Base-by-base conservation (phyloP, 2,113 vertebrate genomes). In the Pycnonotus jocosus region DNA sequence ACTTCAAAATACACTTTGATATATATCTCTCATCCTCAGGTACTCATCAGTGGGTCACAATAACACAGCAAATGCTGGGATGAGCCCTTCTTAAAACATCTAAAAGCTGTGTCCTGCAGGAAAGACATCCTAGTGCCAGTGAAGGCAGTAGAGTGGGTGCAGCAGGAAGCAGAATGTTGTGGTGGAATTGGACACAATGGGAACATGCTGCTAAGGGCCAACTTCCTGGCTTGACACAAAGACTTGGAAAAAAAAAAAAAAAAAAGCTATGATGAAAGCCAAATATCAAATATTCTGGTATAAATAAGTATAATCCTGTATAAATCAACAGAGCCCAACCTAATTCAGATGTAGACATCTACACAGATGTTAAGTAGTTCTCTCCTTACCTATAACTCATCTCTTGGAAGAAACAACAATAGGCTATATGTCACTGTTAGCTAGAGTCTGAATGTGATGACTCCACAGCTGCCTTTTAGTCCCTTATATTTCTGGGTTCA, bases 141-240 rank as follows among this genome's bases (percentile, higher is more conserved):
- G 66, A 48, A 53, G 89, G 47, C 58, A 93, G 33, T 27, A 65
- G 42, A 61, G 25, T 28, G 73, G 30, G 35, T 88, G 62, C 85
- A 92, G 85, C 64, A 81, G 58, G 22, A 71, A 94, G 40, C 56
- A 92, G 76, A 95, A 88, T 73, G 51, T 33, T 92, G 90, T 73
- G 85, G 81, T 92, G 25, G 58, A 68, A 70, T 82, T 2, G 51
- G 87, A 95, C 76, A 95, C 90, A 95, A 90, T 96, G 56, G 81
- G 80, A 91, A 62, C 35, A 70, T 38, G 47, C 25, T 60, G 95
- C 88, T 86, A 82, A 86, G 25, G 58, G 92, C 87, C 82, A 96
- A 48, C 31, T 88, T 77, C 88, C 74, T 90, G 90, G 47, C 35
- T 95, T 56, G 90, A 20, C 40, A 93, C 76, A 92, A 92, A 96